These are phyloP conservation scores for Halictus quadricinctus DNA, from an alignment of 2,888 invertebrate genomes.

Conservation along the genomic window DNA sequence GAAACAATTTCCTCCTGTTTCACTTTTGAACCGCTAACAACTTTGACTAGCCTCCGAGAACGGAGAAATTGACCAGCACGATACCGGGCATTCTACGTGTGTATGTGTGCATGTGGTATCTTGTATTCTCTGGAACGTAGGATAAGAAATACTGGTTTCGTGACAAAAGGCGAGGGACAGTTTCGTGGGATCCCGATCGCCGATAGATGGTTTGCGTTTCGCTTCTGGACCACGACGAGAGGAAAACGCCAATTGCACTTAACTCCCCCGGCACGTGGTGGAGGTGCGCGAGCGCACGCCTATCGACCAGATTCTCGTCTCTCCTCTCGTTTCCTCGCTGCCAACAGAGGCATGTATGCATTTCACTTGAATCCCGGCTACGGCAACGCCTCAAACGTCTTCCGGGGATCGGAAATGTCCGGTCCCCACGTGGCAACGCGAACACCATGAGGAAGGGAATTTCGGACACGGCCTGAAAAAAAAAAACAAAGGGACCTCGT, in stretches of 20 bases:
- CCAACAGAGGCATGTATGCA: slow-evolving; percentile 26
- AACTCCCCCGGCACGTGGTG: slow-evolving; percentile 41
- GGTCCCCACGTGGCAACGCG: slow-evolving; percentile 36
- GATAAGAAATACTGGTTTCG: not conserved
- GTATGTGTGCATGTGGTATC: not conserved
- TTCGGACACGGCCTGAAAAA: not conserved
- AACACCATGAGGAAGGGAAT: slow-evolving; percentile 20
- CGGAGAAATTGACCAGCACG: not conserved
- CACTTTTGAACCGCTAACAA: not conserved
- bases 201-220: not conserved
- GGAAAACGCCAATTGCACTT: slow-evolving; percentile 42
- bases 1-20: not conserved
- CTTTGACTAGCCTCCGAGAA: not conserved
- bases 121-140: not conserved
- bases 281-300: slow-evolving; percentile 68
- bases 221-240: slow-evolving; percentile 34
- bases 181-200: not conserved
- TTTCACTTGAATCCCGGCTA: slow-evolving; percentile 49
- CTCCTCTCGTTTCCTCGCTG: slow-evolving; percentile 58
- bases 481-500: not conserved
- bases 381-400: slow-evolving; percentile 59
- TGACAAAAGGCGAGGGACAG: not conserved
- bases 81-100: not conserved
- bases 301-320: slow-evolving; percentile 76
- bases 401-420: slow-evolving; percentile 47